A percentile compares a stretch with the other conserved stretches of the same genome.
Evolutionary conservation across 1,140 invertebrate species (phyloP).

Genomic region (Luehdorfia chinensis): DNA sequence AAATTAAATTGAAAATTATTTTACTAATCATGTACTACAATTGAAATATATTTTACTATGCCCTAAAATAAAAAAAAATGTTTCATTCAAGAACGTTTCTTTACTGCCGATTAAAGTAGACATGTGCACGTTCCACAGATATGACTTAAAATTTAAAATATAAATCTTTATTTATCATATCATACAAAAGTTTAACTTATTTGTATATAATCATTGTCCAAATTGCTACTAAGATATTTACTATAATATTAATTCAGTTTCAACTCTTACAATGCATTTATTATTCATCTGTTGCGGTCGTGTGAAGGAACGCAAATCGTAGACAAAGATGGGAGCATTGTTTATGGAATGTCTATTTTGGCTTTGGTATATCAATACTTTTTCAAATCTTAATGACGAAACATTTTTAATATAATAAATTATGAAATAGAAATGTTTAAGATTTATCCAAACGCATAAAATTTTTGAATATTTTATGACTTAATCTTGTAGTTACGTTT

Average conservation of each 20-base stretch:
- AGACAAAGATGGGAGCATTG: slow-evolving; percentile 37
- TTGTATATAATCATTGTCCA: no score
- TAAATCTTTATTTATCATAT: no score
- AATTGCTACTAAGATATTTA: no score
- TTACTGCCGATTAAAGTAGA: slow-evolving; percentile 34
- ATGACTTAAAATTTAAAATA: not conserved
- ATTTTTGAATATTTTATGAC: no score
- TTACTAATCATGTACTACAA: slow-evolving; percentile 68
- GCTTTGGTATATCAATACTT: no score
- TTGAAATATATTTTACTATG: slow-evolving; percentile 70
- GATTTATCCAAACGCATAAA: no score
- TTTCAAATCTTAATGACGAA: no score
- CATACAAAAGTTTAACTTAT: no score
- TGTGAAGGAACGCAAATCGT: slow-evolving; percentile 40
- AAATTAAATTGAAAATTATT: slow-evolving; percentile 56
- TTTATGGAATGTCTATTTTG: slow-evolving; percentile 25
- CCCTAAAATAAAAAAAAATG: slow-evolving; percentile 71
- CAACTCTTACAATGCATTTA: no score
- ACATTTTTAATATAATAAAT: no score
- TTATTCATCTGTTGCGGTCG: no score
- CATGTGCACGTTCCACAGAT: slow-evolving; percentile 18
- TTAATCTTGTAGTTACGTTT: slow-evolving; percentile 44
- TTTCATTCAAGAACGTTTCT: slow-evolving; percentile 71
- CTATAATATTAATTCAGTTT: no score
- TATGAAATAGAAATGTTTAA: not conserved